Percentiles rank a stretch among this genome's conserved stretches.
Evolutionary conservation across 2,888 invertebrate species (phyloP).

Genomic region (Iselma pallidipennis): DNA sequence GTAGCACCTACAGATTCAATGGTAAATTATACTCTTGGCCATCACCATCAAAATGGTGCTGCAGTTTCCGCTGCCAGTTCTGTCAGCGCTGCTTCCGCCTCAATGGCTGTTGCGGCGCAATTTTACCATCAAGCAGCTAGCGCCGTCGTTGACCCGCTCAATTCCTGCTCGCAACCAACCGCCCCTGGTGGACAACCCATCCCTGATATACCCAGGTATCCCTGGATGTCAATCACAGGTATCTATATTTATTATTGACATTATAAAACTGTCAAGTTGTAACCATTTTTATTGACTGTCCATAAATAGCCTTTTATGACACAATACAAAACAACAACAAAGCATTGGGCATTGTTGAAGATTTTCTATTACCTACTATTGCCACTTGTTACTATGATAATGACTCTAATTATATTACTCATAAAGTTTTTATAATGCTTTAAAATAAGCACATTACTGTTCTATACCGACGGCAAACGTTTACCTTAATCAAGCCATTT

Average conservation of each 20-base stretch:
- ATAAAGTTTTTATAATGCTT: constrained; percentile 35
- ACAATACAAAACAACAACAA: background rate
- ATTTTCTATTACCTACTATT: background rate
- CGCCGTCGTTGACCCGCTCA: constrained; percentile 81
- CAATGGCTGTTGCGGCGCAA: constrained; percentile 70
- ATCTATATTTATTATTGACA: background rate
- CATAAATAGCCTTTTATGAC: background rate
- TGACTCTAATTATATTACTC: constrained; percentile 16
- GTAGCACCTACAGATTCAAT: constrained; percentile 73
- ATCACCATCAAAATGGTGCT: constrained; percentile 70
- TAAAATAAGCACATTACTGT: constrained; percentile 17
- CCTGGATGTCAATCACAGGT: constrained; percentile 98
- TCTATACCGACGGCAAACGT: constrained; percentile 14
- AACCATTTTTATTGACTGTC: background rate
- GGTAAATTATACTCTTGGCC: constrained; percentile 80
- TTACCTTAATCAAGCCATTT: constrained; percentile 24
- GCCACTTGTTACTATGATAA: background rate
- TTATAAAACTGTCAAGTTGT: background rate
- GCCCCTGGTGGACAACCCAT: constrained; percentile 80
- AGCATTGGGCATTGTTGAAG: background rate
- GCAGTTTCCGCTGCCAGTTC: constrained; percentile 63
- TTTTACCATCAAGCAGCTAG: constrained; percentile 86
- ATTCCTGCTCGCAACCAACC: constrained; percentile 72
- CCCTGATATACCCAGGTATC: constrained; percentile 91
- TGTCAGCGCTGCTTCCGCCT: constrained; percentile 74